Evolutionary conservation across 1,140 invertebrate genomes (phyloP).

Genomic region (Drosophila miranda): DNA sequence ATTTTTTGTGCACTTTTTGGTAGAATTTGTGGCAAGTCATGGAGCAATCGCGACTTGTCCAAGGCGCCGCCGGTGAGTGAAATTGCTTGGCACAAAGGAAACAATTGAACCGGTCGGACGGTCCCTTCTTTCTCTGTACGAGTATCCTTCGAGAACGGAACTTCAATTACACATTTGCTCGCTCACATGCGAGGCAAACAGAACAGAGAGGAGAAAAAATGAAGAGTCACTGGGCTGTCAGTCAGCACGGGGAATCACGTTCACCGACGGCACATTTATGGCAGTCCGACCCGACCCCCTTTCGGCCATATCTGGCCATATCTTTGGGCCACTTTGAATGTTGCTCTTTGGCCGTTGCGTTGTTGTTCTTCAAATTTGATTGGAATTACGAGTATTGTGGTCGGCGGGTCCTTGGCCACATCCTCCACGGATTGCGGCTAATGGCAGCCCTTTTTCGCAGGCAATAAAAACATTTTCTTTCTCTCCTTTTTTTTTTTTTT

Average conservation of each 20-base stretch:
- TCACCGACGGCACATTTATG: conserved; percentile 63
- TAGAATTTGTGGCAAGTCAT: conserved; percentile 51
- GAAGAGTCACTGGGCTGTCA: conserved; percentile 77
- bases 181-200: conserved; percentile 40
- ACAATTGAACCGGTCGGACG: conserved; percentile 32
- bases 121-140: conserved; percentile 37
- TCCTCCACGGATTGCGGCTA: conserved; percentile 42
- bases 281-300: not conserved
- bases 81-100: conserved; percentile 43
- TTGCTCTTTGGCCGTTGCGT: conserved; percentile 15
- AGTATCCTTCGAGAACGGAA: conserved; percentile 27
- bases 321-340: conserved; percentile 61
- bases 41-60: conserved; percentile 41
- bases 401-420: conserved; percentile 34
- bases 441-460: conserved; percentile 75
- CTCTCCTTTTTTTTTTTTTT: not conserved
- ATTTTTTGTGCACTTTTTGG: conserved; percentile 45
- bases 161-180: conserved; percentile 72
- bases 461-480: conserved; percentile 80
- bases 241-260: conserved; percentile 32
- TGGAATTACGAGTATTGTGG: conserved; percentile 33
- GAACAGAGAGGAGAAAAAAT: conserved; percentile 26
- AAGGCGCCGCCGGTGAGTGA: conserved; percentile 53
- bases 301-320: conserved; percentile 19
- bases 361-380: conserved; percentile 60